Conservation (phyloP, 2,888 invertebrate genomes). For the Tachina lurida region DNA sequence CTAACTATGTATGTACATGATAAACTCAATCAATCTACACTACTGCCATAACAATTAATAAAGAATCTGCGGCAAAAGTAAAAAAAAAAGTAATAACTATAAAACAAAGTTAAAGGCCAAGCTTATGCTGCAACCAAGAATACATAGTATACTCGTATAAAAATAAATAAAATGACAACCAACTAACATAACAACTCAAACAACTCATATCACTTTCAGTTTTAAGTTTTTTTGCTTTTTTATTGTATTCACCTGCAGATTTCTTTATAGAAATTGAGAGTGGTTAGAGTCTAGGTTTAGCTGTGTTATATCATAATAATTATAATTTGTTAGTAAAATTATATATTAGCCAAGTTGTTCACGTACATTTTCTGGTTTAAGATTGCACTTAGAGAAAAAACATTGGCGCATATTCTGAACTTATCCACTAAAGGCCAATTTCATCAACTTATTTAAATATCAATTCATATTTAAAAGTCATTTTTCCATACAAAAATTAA, state of each 20-base stretch:
- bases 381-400: neutral
- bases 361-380: neutral
- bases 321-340: slow-evolving; percentile 29
- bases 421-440: too few species aligned
- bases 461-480: too few species aligned
- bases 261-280: slow-evolving; percentile 45
- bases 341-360: neutral
- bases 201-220: slow-evolving; percentile 63
- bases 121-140: slow-evolving; percentile 45
- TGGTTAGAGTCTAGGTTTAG: slow-evolving; percentile 58
- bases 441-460: too few species aligned
- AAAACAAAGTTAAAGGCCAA: slow-evolving; percentile 61
- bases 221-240: slow-evolving; percentile 30
- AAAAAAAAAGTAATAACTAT: neutral
- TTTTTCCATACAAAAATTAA: too few species aligned
- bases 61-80: slow-evolving; percentile 23
- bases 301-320: slow-evolving; percentile 17
- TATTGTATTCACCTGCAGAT: slow-evolving; percentile 6
- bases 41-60: slow-evolving; percentile 38
- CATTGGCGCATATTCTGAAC: too few species aligned
- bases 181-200: slow-evolving; percentile 14
- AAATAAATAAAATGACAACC: slow-evolving; percentile 27
- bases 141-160: neutral
- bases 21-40: slow-evolving; percentile 54
- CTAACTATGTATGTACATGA: neutral